Evolutionary conservation across 2,797 vertebrate genomes (phyloP), one percentile per base, ranked within the genome.

Genomic region (Rallus crepitans): DNA sequence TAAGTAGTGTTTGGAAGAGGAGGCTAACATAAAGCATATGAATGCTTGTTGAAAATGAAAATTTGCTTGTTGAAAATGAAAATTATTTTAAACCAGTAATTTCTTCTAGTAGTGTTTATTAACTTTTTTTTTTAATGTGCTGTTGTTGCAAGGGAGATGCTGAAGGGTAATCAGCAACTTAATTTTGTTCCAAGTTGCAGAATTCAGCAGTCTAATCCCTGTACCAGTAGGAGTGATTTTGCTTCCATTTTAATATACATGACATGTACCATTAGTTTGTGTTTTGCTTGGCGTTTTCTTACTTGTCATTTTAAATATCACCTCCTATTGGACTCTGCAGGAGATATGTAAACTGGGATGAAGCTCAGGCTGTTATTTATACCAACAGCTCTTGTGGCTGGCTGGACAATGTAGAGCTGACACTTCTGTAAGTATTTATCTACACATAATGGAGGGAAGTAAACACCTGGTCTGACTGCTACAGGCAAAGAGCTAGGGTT

Each of bases 361-460:
- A 61, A 69, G 6, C 40, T 73, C 15, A 15, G 68, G 30, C 61
- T 86, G 37, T 77, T 89, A 42, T 56, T 93, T 92, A 57, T 50
- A 68, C 35, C 39, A 55, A 11, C 42, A 24, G 75, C 69, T 91
- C 82, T 87, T 68, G 39, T 65, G 72, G 75, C 87, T 95, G 56
- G 33, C 90, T 94, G 93, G 61, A 70, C 85, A 93, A 15, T 79
- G 81, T 96, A 52, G 81, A 68, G 45, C 65, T 78, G 84, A 92
- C 60, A 61, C 52, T 79, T 87, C 30, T 77, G 20, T 70, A 89
- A 87, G 85, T 72, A 35, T 88, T 87, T 52, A 77, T 82, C 59
- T 71, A 8, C 56, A 24, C 77, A 55, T 33, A 48, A 86, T 0
- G 1, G 60, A 87, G 79, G 66, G 66, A 66, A 72, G 80, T 76